These are phyloP conservation scores for Tiaroga cobitis DNA, from an alignment of 2,797 vertebrate species.

Conservation along the genomic window DNA sequence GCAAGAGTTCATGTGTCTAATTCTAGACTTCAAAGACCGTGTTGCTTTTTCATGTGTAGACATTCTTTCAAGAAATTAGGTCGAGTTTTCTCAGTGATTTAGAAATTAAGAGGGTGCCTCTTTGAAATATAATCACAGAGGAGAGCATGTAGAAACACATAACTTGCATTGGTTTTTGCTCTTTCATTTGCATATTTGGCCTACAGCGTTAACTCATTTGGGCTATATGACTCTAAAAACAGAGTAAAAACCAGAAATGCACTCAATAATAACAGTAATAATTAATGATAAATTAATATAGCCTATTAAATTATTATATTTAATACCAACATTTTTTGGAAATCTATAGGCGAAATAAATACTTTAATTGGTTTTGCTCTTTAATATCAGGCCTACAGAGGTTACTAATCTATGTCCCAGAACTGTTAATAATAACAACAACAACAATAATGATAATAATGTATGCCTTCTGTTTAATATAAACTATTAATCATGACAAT, in stretches of 20 bases:
- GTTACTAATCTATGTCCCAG: background rate
- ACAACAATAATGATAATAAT: background rate
- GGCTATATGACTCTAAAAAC: background rate
- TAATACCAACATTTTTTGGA: too few relatives aligned
- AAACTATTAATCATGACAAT: background rate
- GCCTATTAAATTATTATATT: too few relatives aligned
- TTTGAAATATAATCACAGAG: conserved; percentile 81
- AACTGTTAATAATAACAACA: too few relatives aligned
- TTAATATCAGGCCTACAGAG: conserved; percentile 51
- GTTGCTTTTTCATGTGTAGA: conserved; percentile 72
- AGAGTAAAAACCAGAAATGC: background rate
- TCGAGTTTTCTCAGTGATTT: conserved; percentile 80
- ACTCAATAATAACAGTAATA: background rate
- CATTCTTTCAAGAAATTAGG: conserved; percentile 77
- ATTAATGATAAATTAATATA: background rate
- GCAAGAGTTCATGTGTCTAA: conserved; percentile 74
- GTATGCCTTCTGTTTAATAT: background rate
- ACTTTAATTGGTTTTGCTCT: conserved; percentile 50
- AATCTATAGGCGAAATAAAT: too few relatives aligned
- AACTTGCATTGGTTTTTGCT: conserved; percentile 64
- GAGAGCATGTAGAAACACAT: conserved; percentile 77
- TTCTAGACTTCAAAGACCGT: conserved; percentile 81
- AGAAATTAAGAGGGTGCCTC: conserved; percentile 75
- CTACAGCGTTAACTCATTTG: conserved; percentile 14
- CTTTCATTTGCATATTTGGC: conserved; percentile 60